Evolutionary conservation across 2,113 vertebrate species (phyloP).

Genomic region (Crotalus helleri): DNA sequence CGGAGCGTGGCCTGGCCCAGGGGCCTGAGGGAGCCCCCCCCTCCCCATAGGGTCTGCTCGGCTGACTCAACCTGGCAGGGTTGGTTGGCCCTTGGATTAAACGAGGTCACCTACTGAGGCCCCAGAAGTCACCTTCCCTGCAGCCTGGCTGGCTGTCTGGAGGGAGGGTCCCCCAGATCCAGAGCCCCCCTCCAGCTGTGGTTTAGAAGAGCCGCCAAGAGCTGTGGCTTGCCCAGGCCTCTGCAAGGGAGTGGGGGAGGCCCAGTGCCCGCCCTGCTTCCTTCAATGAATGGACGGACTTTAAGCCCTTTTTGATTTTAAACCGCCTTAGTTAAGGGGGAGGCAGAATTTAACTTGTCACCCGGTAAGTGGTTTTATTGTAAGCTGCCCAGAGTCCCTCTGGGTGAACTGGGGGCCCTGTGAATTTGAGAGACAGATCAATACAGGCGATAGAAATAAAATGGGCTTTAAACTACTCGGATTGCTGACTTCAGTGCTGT

Average conservation of each 20-base stretch:
- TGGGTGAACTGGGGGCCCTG: not conserved
- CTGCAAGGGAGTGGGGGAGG: not conserved
- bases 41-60: too few relatives aligned
- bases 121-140: not conserved
- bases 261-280: accelerated
- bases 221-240: not conserved
- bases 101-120: not conserved
- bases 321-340: not conserved
- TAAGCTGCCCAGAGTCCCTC: not conserved
- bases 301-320: not conserved
- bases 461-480: not conserved
- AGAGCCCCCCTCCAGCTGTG: not conserved
- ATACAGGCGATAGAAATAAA: not conserved
- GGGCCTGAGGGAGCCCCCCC: not conserved
- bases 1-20: not conserved
- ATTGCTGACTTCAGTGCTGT: not conserved
- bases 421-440: not conserved
- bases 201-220: not conserved
- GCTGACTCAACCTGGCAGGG: not conserved
- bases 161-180: not conserved
- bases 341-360: not conserved
- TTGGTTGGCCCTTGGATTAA: not conserved
- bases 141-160: not conserved
- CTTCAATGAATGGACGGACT: not conserved
- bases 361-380: not conserved